Conservation (phyloP, 64 coral and sea anemone species). For the Porites lutea region DNA sequence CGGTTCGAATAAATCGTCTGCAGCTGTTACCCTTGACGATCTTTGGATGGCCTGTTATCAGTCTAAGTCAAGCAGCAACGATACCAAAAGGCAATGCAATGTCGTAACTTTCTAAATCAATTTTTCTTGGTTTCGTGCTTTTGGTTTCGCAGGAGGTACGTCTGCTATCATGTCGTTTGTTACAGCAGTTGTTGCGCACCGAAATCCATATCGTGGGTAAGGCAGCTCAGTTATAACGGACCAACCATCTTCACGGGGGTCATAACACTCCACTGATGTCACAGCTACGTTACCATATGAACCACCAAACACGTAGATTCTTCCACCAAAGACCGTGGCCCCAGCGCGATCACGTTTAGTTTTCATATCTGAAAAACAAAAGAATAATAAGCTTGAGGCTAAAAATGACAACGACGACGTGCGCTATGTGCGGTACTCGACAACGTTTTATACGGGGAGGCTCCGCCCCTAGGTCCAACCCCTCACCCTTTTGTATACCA, state of each 20-base stretch:
- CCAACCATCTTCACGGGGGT: slow-evolving; percentile 66
- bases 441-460: no score
- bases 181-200: slow-evolving; percentile 58
- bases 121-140: slow-evolving; percentile 15
- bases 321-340: slow-evolving; percentile 73
- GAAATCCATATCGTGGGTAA: slow-evolving; percentile 82
- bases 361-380: slow-evolving; percentile 78
- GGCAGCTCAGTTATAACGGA: slow-evolving; percentile 83
- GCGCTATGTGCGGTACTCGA: no score
- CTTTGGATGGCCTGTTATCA: no score
- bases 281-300: slow-evolving; percentile 90
- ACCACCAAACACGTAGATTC: slow-evolving; percentile 96
- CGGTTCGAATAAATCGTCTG: no score
- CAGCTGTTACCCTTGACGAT: no score
- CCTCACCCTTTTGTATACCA: no score
- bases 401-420: no score
- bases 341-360: slow-evolving; percentile 75
- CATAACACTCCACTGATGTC: slow-evolving; percentile 94
- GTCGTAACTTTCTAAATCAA: neutral
- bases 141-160: slow-evolving; percentile 37
- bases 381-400: neutral
- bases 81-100: no score
- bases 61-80: no score
- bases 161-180: slow-evolving; percentile 75
- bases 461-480: no score